A percentile compares a stretch with the other conserved stretches of the same genome.
Evolutionary conservation across 2,888 invertebrate genomes (phyloP).

Genomic region (Erebia epiphron): DNA sequence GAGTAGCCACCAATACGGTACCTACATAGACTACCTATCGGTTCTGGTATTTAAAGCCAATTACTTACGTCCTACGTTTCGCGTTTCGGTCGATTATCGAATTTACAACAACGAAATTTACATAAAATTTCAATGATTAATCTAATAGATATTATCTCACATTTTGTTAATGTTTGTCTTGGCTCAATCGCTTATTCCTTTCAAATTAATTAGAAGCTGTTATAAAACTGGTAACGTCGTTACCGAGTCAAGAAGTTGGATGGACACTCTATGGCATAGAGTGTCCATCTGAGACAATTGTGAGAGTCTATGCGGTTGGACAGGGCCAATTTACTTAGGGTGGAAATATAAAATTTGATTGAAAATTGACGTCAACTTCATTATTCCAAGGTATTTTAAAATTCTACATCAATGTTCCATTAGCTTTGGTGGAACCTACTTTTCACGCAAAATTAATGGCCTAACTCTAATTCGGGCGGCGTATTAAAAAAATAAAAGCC

Average conservation of each 20-base stretch:
- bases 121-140: conserved; percentile 2
- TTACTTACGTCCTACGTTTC: conserved; percentile 30
- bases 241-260: too few species aligned
- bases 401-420: too few species aligned
- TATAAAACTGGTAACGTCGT: too few species aligned
- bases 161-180: background rate
- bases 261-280: too few species aligned
- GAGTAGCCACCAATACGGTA: background rate
- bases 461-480: background rate
- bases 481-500: background rate
- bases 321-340: too few species aligned
- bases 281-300: too few species aligned
- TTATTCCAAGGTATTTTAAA: too few species aligned
- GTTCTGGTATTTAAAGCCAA: conserved; percentile 20
- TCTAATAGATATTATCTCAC: background rate
- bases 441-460: too few species aligned
- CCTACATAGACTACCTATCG: background rate
- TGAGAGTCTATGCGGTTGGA: too few species aligned
- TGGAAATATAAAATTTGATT: too few species aligned
- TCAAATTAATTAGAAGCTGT: background rate
- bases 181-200: background rate
- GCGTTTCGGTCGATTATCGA: conserved; percentile 30
- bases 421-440: too few species aligned
- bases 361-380: too few species aligned
- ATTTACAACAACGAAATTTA: conserved; percentile 30